These are phyloP conservation scores for Drosophila lacicola DNA, from an alignment of 2,888 invertebrate genomes.

Conservation along the genomic window DNA sequence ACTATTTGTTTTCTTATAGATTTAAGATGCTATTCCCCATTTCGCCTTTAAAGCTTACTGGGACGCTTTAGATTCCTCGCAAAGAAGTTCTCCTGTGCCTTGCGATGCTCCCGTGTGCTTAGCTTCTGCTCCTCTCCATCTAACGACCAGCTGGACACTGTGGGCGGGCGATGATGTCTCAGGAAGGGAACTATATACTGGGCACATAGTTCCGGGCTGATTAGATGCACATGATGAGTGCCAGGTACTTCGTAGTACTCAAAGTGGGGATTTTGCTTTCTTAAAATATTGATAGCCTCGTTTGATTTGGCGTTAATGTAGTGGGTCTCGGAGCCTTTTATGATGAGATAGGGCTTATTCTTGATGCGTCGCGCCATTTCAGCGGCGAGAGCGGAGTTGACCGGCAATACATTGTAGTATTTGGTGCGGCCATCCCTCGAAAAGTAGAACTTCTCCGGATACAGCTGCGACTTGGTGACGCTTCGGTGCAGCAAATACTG, in stretches of 20 bases:
- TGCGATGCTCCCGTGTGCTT: slow-evolving; percentile 14
- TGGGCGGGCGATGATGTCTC: slow-evolving; percentile 45
- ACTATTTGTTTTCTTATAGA: too few relatives aligned
- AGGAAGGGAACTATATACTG: slow-evolving; percentile 79
- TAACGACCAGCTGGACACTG: slow-evolving; percentile 48
- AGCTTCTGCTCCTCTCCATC: slow-evolving; percentile 19
- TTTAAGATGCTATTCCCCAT: too few relatives aligned
- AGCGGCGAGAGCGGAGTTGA: slow-evolving; percentile 84
- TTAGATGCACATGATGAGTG: slow-evolving; percentile 90
- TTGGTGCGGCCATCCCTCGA: slow-evolving; percentile 74
- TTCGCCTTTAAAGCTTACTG: slow-evolving; percentile 44
- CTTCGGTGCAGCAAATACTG: slow-evolving; percentile 87
- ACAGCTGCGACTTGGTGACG: slow-evolving; percentile 85
- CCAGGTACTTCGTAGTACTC: slow-evolving; percentile 88
- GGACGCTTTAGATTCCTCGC: neutral
- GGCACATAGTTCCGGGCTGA: slow-evolving; percentile 87
- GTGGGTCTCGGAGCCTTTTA: slow-evolving; percentile 87
- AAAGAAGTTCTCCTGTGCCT: slow-evolving; percentile 35
- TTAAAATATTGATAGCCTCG: slow-evolving; percentile 86
- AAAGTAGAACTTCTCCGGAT: slow-evolving; percentile 87
- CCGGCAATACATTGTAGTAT: slow-evolving; percentile 24
- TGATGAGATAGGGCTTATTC: slow-evolving; percentile 87
- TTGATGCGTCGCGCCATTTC: slow-evolving; percentile 85
- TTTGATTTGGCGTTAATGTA: slow-evolving; percentile 85
- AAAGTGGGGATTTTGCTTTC: slow-evolving; percentile 87